Base-by-base conservation (phyloP, 2,113 vertebrate genomes). In the Poeciliopsis occidentalis region DNA sequence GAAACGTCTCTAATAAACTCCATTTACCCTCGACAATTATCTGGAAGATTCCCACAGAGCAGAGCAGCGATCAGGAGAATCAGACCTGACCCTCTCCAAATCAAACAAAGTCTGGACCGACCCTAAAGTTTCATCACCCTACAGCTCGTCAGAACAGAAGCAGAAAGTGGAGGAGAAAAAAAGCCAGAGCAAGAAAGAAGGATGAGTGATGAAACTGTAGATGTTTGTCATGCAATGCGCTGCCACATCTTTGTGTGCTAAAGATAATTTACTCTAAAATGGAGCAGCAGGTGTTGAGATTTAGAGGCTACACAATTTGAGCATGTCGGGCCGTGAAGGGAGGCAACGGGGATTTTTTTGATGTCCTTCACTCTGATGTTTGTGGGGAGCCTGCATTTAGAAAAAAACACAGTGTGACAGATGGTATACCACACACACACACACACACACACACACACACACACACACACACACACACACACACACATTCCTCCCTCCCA, bases 161-260 rank as follows among this genome's bases (percentile, higher is more conserved):
- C 66, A 31, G 67, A 74, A 80, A 63, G 41, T 27, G 72, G 75
- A n/a, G 34, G 8, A 8, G 32, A 10, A 11, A 1, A 12, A 68
- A 60, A 71, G 60, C 77, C 66, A 67, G 76, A 47, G 4, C 15
- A 17, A 47, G 4, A 17, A 47, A 47, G 73, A 76, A 73, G 73
- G 47, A 69, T 34, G 82, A 66, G 79, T 92, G 92, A 93, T 92
- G 92, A 92, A 93, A 91, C 70, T 76, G 0, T 22, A 67, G 85
- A 78, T 76, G 69, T 68, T 86, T 87, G 75, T 69, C 87, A 62
- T 86, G 91, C 90, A 92, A 90, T 64, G 64, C 51, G 15, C 29
- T 15, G 76, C 65, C 71, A 79, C 87, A 70, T 75, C 80, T 77
- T 85, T 84, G 88, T 89, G 82, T 86, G 44, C 17, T 47, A 17